These are phyloP conservation scores for Amphiprion ocellaris DNA, from an alignment of 2,113 vertebrate genomes.

Conservation along the genomic window DNA sequence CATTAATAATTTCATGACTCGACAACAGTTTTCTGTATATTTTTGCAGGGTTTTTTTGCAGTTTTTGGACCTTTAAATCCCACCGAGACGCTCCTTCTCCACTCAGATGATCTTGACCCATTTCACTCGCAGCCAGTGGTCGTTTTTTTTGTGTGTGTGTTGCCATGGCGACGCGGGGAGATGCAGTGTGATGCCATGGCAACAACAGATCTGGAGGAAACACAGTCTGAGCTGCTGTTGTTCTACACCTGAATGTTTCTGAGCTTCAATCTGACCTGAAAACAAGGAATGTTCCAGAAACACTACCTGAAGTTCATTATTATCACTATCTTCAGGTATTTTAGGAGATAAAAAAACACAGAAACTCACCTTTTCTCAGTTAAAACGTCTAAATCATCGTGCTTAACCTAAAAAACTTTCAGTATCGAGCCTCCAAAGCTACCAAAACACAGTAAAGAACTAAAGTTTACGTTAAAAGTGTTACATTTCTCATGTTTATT, in stretches of 20 bases:
- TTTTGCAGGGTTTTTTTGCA: not conserved
- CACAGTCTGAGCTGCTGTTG: conserved; percentile 41
- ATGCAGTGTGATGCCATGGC: conserved; percentile 72
- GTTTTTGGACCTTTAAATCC: not conserved
- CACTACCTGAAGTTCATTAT: not conserved
- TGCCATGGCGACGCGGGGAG: conserved; percentile 79
- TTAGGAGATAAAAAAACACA: too few relatives aligned
- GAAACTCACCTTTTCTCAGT: too few relatives aligned
- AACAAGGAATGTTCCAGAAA: too few relatives aligned
- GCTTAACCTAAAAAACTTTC: too few relatives aligned
- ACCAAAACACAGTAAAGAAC: too few relatives aligned
- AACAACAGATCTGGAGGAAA: conserved; percentile 71
- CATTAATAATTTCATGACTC: too few relatives aligned
- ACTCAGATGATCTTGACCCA: conserved; percentile 59
- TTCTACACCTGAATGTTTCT: conserved; percentile 39
- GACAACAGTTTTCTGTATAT: too few relatives aligned
- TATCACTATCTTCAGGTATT: too few relatives aligned
- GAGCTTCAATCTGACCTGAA: conserved; percentile 8
- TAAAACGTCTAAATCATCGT: too few relatives aligned
- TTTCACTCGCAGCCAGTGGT: conserved; percentile 64
- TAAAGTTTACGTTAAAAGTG: too few relatives aligned
- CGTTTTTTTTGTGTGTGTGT: conserved; percentile 74
- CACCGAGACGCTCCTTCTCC: not conserved
- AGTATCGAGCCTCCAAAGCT: too few relatives aligned
- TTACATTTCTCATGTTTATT: too few relatives aligned